Evolutionary conservation across 2,888 invertebrate genomes (phyloP).

Genomic region (Protonemura montana): DNA sequence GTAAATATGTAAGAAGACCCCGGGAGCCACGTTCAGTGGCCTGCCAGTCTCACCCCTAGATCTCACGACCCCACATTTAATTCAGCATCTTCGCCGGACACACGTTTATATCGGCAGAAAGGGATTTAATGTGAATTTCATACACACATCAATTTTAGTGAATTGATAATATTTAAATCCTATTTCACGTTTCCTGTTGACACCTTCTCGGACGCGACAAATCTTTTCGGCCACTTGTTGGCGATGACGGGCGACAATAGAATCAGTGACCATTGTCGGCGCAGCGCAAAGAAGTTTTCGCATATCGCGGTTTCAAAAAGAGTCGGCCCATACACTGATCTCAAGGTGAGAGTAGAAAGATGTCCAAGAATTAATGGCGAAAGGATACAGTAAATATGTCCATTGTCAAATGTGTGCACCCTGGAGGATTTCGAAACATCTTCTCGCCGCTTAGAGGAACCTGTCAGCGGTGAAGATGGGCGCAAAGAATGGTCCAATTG

Average conservation of each 20-base stretch:
- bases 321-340: neutral
- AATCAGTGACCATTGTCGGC: slow-evolving; percentile 15
- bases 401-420: slow-evolving; percentile 27
- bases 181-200: slow-evolving; percentile 36
- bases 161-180: slow-evolving; percentile 13
- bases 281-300: neutral
- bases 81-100: neutral
- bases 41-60: neutral
- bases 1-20: slow-evolving; percentile 5
- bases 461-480: slow-evolving; percentile 8
- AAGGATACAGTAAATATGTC: slow-evolving; percentile 34
- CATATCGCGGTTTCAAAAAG: neutral
- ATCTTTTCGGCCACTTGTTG: neutral
- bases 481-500: neutral
- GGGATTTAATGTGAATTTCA: neutral
- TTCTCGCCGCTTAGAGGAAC: neutral
- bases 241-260: neutral
- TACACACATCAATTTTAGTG: slow-evolving; percentile 12
- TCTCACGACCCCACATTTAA: neutral
- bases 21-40: neutral
- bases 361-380: slow-evolving; percentile 30
- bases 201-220: neutral
- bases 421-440: neutral
- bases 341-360: slow-evolving; percentile 38
- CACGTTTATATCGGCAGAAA: neutral